These are phyloP conservation scores for Heliconius ethilla DNA, from an alignment of 2,888 invertebrate genomes.

Conservation along the genomic window DNA sequence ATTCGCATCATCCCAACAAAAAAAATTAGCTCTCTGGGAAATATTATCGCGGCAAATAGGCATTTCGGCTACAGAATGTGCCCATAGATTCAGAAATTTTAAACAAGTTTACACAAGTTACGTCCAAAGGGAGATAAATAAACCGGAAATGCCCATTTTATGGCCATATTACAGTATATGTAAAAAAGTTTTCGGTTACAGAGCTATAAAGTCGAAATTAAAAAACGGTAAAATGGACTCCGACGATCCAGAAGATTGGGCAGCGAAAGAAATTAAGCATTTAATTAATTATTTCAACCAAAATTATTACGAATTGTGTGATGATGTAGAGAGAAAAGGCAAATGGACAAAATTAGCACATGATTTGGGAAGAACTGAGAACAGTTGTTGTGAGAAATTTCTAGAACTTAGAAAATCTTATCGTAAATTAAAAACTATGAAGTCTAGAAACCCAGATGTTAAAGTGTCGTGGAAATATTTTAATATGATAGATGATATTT, in stretches of 20 bases:
- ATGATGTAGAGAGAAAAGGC: constrained; percentile 52
- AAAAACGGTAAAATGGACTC: constrained; percentile 60
- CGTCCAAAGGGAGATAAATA: constrained; percentile 69
- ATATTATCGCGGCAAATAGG: constrained; percentile 62
- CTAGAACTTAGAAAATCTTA: constrained; percentile 70
- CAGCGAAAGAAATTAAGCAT: constrained; percentile 64
- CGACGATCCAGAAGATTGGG: constrained; percentile 65
- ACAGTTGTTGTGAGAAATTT: constrained; percentile 65
- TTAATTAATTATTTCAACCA: constrained; percentile 62
- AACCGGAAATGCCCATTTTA: constrained; percentile 69
- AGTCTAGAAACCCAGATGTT: constrained; percentile 61
- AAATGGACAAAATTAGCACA: constrained; percentile 59
- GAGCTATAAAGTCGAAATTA: constrained; percentile 66
- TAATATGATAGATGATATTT: constrained; percentile 66
- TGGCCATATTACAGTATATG: constrained; percentile 74
- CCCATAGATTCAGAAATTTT: constrained; percentile 67
- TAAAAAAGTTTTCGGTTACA: constrained; percentile 74
- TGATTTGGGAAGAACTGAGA: constrained; percentile 56
- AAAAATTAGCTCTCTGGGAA: constrained; percentile 66
- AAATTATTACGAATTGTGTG: constrained; percentile 58
- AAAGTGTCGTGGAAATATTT: constrained; percentile 75
- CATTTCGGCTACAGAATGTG: constrained; percentile 64
- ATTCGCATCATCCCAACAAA: constrained; percentile 59
- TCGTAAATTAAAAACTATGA: constrained; percentile 70
- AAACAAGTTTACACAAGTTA: constrained; percentile 70